phyloP scores from a whole-genome alignment of 2,888 invertebrate species.

The Hybos culiciformis region DNA sequence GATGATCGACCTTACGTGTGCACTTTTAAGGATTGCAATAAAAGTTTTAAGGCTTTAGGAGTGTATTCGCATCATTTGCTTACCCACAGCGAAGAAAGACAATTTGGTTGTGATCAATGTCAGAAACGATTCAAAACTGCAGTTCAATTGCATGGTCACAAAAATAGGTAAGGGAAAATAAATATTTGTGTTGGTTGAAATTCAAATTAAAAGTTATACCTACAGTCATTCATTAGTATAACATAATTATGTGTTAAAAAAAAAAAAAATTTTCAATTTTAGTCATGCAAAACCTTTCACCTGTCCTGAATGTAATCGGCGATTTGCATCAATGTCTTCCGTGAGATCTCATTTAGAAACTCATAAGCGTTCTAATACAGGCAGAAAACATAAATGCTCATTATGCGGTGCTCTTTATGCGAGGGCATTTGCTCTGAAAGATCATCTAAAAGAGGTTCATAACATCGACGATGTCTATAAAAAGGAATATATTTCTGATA shows the following conservation, averaged over 20 bases:
- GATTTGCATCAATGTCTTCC: slow-evolving; percentile 64
- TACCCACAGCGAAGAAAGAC: slow-evolving; percentile 61
- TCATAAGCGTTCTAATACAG: slow-evolving; percentile 49
- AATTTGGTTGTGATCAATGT: slow-evolving; percentile 61
- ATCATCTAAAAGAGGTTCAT: slow-evolving; percentile 57
- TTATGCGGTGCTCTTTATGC: slow-evolving; percentile 67
- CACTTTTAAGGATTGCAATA: slow-evolving; percentile 52
- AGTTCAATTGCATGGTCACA: slow-evolving; percentile 65
- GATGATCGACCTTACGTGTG: slow-evolving; percentile 65
- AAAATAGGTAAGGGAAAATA: too few species aligned
- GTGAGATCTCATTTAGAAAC: slow-evolving; percentile 64
- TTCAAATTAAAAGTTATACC: too few species aligned
- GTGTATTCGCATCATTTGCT: slow-evolving; percentile 64
- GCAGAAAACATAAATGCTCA: slow-evolving; percentile 53
- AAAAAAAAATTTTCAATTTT: too few species aligned
- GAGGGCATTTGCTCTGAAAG: slow-evolving; percentile 56
- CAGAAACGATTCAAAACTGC: slow-evolving; percentile 69
- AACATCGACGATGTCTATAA: too few species aligned
- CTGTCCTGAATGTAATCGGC: slow-evolving; percentile 61
- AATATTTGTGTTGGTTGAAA: too few species aligned
- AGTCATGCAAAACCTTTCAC: slow-evolving; percentile 69
- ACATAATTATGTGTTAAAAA: too few species aligned
- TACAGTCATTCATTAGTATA: too few species aligned
- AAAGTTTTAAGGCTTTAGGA: slow-evolving; percentile 62
- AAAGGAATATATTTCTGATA: too few species aligned